These are phyloP conservation scores for Ormyrus pomaceus DNA, from an alignment of 2,888 invertebrate genomes.

Conservation along the genomic window DNA sequence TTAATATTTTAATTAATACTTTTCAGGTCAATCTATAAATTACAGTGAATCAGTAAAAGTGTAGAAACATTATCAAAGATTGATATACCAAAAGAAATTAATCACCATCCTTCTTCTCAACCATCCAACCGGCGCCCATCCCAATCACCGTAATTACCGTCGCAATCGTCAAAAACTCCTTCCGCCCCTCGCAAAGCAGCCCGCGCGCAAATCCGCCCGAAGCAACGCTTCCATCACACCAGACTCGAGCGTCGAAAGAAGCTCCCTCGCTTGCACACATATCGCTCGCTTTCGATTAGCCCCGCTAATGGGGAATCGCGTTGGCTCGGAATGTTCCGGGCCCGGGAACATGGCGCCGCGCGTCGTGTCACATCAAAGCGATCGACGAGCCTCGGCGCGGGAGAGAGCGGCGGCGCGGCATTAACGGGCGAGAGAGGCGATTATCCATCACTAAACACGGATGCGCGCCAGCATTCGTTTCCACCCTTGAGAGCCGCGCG, in stretches of 20 bases:
- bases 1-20: too few species aligned
- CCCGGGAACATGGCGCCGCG: slow-evolving; percentile 22
- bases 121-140: not conserved
- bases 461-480: slow-evolving; percentile 47
- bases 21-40: too few species aligned
- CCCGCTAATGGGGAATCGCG: not conserved
- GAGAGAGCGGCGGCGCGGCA: slow-evolving; percentile 54
- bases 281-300: slow-evolving; percentile 24
- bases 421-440: slow-evolving; percentile 67
- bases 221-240: too few species aligned
- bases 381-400: too few species aligned
- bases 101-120: too few species aligned
- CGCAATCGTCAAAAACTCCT: too few species aligned
- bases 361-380: slow-evolving; percentile 16
- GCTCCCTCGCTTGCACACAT: too few species aligned
- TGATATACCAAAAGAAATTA: not conserved
- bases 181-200: too few species aligned
- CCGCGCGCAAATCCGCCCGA: too few species aligned
- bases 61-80: too few species aligned
- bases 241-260: too few species aligned
- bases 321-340: not conserved
- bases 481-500: not conserved
- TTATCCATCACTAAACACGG: slow-evolving; percentile 67
- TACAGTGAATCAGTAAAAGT: too few species aligned
- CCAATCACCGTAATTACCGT: not conserved